Evolutionary conservation across 2,797 vertebrate species (phyloP), one percentile per base, ranked within the genome.

Genomic region (Girardinus metallicus): DNA sequence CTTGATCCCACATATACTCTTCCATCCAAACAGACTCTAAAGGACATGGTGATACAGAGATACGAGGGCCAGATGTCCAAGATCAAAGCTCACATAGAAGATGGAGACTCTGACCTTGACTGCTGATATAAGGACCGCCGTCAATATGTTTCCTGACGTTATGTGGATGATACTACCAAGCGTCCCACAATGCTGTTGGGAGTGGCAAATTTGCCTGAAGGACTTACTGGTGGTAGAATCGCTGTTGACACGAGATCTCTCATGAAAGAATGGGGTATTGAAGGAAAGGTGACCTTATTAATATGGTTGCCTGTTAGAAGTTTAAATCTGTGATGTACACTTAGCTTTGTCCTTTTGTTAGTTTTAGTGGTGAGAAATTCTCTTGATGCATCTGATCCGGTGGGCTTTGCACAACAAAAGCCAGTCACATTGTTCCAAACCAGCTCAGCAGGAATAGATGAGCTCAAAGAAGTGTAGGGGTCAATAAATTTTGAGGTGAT

Each of bases 1-100:
- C 71, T 79, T 5, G 70, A 79, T 60, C 55, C 31, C 13, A 62
- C 70, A 7, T 73, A 73, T 15, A 73, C 55, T 49, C 78, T 73
- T 36, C 78, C 78, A 29, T 73, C 78, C 44, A 41, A 60, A 74
- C 15, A 16, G 15, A 10, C 57, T 47, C 53, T 78, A 10, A 72
- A 72, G 51, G 13, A 72, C 1, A 47, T 47, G 49, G 49, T 78
- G 41, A 34, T 31, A n/a, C 39, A 78, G 41, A 57, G 31, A 62
- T 73, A 73, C 12, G 0, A 73, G 64, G 31, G 26, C 26, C 36
- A 72, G 39, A 44, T 23, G 66, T 15, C n/a, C 36, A 31, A 9
- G 36, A n/a, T n/a, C 64, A 71, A 71, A 18, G 36, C 16, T 78
- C 74, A 64, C 29, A 2, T 43, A 51, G 31, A 68, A 31, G 26